These are phyloP conservation scores for Sympetrum striolatum DNA, from an alignment of 2,888 invertebrate species.

Conservation along the genomic window DNA sequence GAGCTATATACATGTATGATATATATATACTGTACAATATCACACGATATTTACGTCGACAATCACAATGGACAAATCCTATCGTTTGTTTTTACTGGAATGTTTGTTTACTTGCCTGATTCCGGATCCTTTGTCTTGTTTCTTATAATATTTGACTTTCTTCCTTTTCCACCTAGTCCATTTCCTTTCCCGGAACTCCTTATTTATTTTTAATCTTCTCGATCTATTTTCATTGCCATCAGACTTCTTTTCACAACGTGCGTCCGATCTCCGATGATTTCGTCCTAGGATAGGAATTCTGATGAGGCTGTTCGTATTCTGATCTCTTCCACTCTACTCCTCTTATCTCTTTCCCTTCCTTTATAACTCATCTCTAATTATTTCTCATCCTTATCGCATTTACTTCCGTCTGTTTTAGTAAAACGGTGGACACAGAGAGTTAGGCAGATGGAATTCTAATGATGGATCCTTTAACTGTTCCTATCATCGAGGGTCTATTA, in stretches of 20 bases:
- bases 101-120: too few species aligned
- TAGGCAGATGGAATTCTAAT: too few species aligned
- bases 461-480: too few species aligned
- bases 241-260: background rate
- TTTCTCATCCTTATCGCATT: background rate
- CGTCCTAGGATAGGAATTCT: background rate
- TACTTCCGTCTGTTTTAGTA: too few species aligned
- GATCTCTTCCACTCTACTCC: background rate
- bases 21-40: too few species aligned
- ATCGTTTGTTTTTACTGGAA: too few species aligned
- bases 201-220: background rate
- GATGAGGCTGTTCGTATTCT: background rate
- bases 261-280: background rate
- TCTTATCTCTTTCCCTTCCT: background rate
- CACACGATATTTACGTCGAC: too few species aligned
- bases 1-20: too few species aligned
- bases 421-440: too few species aligned
- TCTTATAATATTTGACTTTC: background rate
- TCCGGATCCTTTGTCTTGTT: background rate
- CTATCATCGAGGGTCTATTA: too few species aligned
- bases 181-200: background rate
- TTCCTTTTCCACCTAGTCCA: background rate
- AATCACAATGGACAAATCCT: too few species aligned
- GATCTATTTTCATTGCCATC: background rate
- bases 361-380: background rate